Percentiles rank a stretch among this genome's conserved stretches.
Evolutionary conservation across 2,113 vertebrate species (phyloP).

Genomic region (Megaceryle maxima): DNA sequence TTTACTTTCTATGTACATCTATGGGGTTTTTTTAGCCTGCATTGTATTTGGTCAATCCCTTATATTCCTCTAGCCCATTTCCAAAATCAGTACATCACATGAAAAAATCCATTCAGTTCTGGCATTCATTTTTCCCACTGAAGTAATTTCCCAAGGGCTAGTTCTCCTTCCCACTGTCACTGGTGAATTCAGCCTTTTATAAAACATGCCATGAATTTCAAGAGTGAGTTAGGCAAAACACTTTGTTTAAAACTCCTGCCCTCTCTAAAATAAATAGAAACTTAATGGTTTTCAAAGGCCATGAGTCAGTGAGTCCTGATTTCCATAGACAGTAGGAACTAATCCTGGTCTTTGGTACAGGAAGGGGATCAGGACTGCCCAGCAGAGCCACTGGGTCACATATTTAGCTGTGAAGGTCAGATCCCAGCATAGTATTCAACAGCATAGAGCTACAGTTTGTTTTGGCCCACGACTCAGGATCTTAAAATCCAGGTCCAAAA

Average conservation of each 20-base stretch:
- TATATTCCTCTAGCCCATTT: background rate
- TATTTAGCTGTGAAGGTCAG: background rate
- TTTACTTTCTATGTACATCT: background rate
- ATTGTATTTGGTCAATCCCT: background rate
- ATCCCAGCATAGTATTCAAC: background rate
- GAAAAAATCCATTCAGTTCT: background rate
- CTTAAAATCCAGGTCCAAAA: background rate
- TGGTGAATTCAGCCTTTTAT: background rate
- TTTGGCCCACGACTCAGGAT: background rate
- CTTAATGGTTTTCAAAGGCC: background rate
- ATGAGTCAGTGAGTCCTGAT: background rate
- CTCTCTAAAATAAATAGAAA: background rate
- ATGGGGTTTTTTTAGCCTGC: background rate
- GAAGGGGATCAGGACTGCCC: background rate
- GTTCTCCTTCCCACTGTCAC: background rate
- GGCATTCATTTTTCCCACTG: background rate
- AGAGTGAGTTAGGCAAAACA: background rate
- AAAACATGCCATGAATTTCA: background rate
- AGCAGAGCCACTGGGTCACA: background rate
- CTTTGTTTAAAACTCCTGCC: background rate
- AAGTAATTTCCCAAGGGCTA: background rate
- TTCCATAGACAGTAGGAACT: background rate
- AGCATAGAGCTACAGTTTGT: fast-evolving
- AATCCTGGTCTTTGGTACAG: background rate
- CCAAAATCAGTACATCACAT: background rate